Base-by-base conservation (phyloP, 2,113 vertebrate genomes). In the Cynocephalus volans region DNA sequence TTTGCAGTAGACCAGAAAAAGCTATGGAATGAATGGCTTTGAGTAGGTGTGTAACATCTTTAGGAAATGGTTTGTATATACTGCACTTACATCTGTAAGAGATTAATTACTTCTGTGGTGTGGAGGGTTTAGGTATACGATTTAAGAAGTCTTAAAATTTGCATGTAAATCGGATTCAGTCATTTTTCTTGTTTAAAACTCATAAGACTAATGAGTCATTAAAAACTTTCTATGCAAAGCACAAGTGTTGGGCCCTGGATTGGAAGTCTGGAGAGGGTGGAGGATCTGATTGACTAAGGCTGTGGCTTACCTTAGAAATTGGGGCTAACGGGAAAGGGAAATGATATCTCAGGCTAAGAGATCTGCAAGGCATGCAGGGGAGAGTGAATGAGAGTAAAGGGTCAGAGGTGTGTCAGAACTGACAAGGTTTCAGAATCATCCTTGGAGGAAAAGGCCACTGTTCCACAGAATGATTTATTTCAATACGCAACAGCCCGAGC, bases 391-490 rank as follows among this genome's bases (percentile, higher is more conserved):
- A 73, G 14, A 84, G 31, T 12, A 23, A 17, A 65, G 69, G 13
- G 41, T 77, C 84, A 89, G 62, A 90, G 56, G 24, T 50, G 80
- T 92, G 84, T 87, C 75, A 65, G 13, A 93, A 56, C 21, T 17
- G 36, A 36, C 48, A 31, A 64, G 41, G 45, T 36, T 77, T 92
- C 41, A 67, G 86, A 87, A 33, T 65, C 18, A 92, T 31, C 75
- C 80, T 64, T 6, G 41, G n/a, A 92, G 58, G 50, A 96, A 60
- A 79, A 87, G 73, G 60, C 60, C 45, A 36, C 85, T 56, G 28
- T 70, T 90, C 90, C 82, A 79, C 72, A 93, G 67, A 88, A 54
- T 85, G 92, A 97, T 96, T 97, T 88, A 96, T 96, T 79, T 92
- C 60, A 56, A 79, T 48, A 26, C 50, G 75, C 76, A 88, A n/a